These are phyloP conservation scores for Mus minutoides DNA, from an alignment of 2,797 vertebrate species.

Conservation along the genomic window DNA sequence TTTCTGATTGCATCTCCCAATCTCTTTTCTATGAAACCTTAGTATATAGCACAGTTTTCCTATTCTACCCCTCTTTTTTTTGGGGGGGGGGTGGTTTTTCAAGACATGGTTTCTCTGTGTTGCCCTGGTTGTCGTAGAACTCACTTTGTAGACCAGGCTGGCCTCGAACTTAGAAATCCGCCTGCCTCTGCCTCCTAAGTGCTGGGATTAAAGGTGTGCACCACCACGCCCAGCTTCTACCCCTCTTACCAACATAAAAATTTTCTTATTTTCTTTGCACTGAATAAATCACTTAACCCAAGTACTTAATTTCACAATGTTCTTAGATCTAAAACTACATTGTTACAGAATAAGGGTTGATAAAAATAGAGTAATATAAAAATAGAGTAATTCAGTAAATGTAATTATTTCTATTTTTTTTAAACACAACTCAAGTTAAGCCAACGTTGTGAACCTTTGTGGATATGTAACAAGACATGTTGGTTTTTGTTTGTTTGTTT, in stretches of 20 bases:
- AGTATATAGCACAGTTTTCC: conserved; percentile 19
- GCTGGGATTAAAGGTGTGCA: no score
- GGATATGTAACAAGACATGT: not conserved
- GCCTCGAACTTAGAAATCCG: no score
- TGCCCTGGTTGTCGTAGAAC: no score
- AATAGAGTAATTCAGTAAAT: not conserved
- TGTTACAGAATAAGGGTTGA: not conserved
- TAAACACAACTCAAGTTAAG: not conserved
- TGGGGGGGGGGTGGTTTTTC: no score
- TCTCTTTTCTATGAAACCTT: not conserved
- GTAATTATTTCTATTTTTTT: not conserved
- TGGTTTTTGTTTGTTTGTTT: no score
- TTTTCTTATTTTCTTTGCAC: not conserved
- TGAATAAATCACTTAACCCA: conserved; percentile 38
- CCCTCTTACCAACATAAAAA: not conserved
- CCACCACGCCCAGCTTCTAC: no score
- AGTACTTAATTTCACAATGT: conserved; percentile 16
- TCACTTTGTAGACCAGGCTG: no score
- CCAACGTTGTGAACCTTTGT: conserved; percentile 7
- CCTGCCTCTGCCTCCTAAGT: no score
- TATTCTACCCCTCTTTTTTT: not conserved
- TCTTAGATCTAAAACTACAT: not conserved
- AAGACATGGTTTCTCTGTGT: no score
- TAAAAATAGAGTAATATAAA: not conserved
- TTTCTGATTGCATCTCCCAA: not conserved